Evolutionary conservation across 2,888 invertebrate genomes (phyloP), one percentile per base, ranked within the genome.

Genomic region (Diarsia mendica): DNA sequence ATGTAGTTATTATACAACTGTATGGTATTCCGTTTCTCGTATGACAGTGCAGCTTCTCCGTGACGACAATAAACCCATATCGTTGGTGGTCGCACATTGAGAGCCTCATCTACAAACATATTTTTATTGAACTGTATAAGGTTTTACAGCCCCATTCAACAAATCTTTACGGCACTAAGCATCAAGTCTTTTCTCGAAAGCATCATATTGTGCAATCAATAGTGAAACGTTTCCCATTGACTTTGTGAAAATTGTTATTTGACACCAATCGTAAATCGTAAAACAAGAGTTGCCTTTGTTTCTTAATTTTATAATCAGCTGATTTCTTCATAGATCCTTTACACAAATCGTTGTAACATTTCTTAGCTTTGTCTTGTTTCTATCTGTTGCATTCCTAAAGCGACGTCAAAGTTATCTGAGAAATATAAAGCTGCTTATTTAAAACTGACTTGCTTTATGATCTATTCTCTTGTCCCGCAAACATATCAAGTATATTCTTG

Each of bases 81-180:
- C 91, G 93, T 94, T 92, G 95, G 95, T 95, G 92, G 88, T 88
- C 87, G 78, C 93, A 89, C 91, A 90, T 90, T 91, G 92, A 92
- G 91, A 89, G 90, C 89, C 89, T 91, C 90, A 92, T 92, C 93
- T 90, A 93, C 89, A 90, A 90, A 92, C 91, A 92, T 93, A 91
- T 91, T 94, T 95, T 94, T 94, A 95, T 95, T 93, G 92, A 92
- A 91, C 90, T 90, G 89, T 92, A 92, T 93, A 93, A 90, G 90
- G 91, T 93, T 95, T 95, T 94, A 95, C 90, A 91, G 90, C 93
- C 89, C 89, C 89, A 89, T 92, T 88, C 89, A 88, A 93, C 92
- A 92, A 91, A 92, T 90, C 88, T 92, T 92, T 92, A 91, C 89
- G 87, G 90, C 87, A 86, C 84, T 88, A 89, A 90, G 90, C 90